A percentile compares a stretch with the other conserved stretches of the same genome.
Evolutionary conservation across 2,113 vertebrate species (phyloP).

Genomic region (Cyanoramphus novaezelandiae): DNA sequence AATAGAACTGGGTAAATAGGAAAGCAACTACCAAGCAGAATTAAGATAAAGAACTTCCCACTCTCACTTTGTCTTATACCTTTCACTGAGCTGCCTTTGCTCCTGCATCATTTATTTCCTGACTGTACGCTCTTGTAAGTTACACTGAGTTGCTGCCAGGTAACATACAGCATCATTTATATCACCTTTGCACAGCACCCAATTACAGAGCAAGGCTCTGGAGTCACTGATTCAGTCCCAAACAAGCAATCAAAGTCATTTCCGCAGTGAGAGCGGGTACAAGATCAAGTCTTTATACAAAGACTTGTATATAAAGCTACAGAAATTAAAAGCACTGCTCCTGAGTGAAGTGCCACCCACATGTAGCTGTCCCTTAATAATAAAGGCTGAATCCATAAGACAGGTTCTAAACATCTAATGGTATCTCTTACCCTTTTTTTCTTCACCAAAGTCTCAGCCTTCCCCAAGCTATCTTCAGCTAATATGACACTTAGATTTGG

Average conservation of each 20-base stretch:
- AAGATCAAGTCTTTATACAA: not conserved
- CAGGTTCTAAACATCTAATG: not conserved
- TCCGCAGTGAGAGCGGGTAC: not conserved
- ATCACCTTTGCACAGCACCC: not conserved
- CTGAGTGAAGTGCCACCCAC: not conserved
- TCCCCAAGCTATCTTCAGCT: not conserved
- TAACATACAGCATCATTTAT: slow-evolving; percentile 42
- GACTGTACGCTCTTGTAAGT: slow-evolving; percentile 21
- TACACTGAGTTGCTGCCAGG: slow-evolving; percentile 49
- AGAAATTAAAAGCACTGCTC: not conserved
- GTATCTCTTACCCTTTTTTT: not conserved
- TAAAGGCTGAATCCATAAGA: not conserved
- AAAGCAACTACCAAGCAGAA: slow-evolving; percentile 57
- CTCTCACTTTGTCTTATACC: slow-evolving; percentile 47
- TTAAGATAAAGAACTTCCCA: slow-evolving; percentile 64
- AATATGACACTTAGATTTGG: not conserved
- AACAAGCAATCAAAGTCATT: not conserved
- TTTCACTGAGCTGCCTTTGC: slow-evolving; percentile 57
- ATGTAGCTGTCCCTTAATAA: not conserved
- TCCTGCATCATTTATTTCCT: slow-evolving; percentile 52
- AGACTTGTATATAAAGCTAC: not conserved
- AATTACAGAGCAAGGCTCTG: not conserved
- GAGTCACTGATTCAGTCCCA: not conserved
- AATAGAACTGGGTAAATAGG: slow-evolving; percentile 44
- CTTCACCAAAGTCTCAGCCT: not conserved